A percentile compares a stretch with the other conserved stretches of the same genome.
phyloP scores from a whole-genome alignment of 2,888 invertebrate genomes.

The Aromia moschata region DNA sequence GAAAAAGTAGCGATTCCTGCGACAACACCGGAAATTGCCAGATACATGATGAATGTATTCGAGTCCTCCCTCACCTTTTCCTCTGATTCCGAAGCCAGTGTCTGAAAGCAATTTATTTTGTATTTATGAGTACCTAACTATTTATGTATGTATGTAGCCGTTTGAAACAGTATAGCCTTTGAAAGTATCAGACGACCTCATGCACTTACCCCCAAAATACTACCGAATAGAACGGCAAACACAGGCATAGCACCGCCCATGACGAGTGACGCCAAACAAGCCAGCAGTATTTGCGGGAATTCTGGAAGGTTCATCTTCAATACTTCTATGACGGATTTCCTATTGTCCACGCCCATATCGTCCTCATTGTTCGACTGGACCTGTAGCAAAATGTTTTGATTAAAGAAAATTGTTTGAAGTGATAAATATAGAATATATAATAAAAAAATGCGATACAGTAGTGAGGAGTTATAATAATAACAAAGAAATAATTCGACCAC shows the following conservation, averaged over 20 bases:
- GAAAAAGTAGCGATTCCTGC: constrained; percentile 74
- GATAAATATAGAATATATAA: too few species aligned
- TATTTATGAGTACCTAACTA: too few species aligned
- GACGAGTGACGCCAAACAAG: constrained; percentile 69
- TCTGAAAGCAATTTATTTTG: constrained; percentile 57
- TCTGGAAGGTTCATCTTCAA: constrained; percentile 71
- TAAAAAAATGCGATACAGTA: too few species aligned
- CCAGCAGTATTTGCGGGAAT: constrained; percentile 72
- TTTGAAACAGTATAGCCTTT: too few species aligned
- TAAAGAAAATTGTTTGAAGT: too few species aligned
- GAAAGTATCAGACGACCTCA: neutral
- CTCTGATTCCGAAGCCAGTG: constrained; percentile 64
- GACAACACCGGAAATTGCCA: constrained; percentile 72
- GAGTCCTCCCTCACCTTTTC: constrained; percentile 69
- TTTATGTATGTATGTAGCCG: too few species aligned
- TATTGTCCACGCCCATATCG: constrained; percentile 29
- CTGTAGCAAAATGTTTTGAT: too few species aligned
- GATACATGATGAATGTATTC: constrained; percentile 71
- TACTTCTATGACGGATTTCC: constrained; percentile 48
- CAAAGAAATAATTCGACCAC: too few species aligned
- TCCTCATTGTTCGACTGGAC: constrained; percentile 33
- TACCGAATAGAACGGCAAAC: constrained; percentile 78
- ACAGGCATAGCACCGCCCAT: constrained; percentile 80
- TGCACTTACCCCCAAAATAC: constrained; percentile 71
- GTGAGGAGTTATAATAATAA: too few species aligned